Conservation (phyloP, 1,140 invertebrate species). For the Conus betulinus region DNA sequence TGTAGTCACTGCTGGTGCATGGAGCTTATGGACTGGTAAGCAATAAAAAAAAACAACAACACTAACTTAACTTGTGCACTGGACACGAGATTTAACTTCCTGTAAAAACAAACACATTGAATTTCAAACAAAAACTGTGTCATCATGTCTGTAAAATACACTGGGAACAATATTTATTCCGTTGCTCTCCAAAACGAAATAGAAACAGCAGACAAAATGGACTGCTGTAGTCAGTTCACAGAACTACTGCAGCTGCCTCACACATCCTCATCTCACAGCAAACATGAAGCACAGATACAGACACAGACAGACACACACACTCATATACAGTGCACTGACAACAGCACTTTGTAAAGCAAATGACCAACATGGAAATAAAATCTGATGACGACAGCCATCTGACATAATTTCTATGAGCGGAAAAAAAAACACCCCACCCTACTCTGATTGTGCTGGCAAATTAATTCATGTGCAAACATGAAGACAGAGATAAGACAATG, state of each 20-base stretch:
- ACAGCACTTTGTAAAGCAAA: neutral
- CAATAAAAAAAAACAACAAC: too few relatives aligned
- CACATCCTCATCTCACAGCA: neutral
- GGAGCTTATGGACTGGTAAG: too few relatives aligned
- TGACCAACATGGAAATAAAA: neutral
- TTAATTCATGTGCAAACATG: neutral
- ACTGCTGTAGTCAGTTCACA: too few relatives aligned
- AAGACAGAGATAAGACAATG: neutral
- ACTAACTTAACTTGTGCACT: too few relatives aligned
- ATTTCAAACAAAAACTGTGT: too few relatives aligned
- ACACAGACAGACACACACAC: neutral
- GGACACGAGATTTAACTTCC: too few relatives aligned
- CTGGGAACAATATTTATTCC: neutral
- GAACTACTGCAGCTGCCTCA: neutral
- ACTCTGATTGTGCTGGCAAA: neutral
- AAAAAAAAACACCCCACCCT: too few relatives aligned
- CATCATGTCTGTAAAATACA: neutral
- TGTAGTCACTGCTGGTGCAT: too few relatives aligned
- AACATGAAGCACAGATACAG: neutral
- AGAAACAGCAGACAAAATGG: neutral
- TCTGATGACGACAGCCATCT: neutral
- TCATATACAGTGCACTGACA: neutral
- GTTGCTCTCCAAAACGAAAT: too few relatives aligned
- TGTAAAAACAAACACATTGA: too few relatives aligned
- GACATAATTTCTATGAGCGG: neutral